These are phyloP conservation scores for Schizopygopsis pylzovi DNA, from an alignment of 2,797 vertebrate genomes.

Conservation along the genomic window DNA sequence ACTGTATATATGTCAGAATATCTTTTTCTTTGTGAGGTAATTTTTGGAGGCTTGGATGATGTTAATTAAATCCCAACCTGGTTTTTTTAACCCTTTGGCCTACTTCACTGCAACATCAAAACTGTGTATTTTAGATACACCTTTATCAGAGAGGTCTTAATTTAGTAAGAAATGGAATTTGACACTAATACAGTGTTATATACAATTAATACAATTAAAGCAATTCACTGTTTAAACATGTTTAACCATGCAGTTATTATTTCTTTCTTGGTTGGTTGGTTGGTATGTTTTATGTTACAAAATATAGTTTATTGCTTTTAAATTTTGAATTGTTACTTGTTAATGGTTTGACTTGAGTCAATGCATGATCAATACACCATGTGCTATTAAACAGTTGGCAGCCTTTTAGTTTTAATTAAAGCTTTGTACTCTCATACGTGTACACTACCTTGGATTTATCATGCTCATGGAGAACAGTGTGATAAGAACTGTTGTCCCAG, in stretches of 20 bases:
- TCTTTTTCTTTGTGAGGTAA: background rate
- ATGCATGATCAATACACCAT: background rate
- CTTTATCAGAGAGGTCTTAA: background rate
- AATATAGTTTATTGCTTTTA: background rate
- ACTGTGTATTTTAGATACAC: background rate
- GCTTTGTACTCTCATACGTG: background rate
- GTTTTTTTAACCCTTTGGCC: too few species aligned
- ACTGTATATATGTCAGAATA: too few species aligned
- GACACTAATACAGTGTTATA: too few species aligned
- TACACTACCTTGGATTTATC: constrained; percentile 47
- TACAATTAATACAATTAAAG: too few species aligned
- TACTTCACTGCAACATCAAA: background rate
- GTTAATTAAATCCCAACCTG: background rate
- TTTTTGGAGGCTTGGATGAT: background rate
- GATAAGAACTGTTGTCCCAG: constrained; percentile 60
- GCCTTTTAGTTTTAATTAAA: background rate
- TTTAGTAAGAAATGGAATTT: background rate
- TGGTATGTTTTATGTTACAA: background rate
- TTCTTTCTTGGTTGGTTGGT: background rate
- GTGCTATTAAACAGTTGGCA: too few species aligned
- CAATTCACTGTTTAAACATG: too few species aligned
- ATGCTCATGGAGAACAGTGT: background rate
- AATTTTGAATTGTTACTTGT: background rate
- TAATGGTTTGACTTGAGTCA: background rate
- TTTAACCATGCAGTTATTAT: too few species aligned